phyloP scores from a whole-genome alignment of 2,888 invertebrate genomes.

The Beris chalybata region DNA sequence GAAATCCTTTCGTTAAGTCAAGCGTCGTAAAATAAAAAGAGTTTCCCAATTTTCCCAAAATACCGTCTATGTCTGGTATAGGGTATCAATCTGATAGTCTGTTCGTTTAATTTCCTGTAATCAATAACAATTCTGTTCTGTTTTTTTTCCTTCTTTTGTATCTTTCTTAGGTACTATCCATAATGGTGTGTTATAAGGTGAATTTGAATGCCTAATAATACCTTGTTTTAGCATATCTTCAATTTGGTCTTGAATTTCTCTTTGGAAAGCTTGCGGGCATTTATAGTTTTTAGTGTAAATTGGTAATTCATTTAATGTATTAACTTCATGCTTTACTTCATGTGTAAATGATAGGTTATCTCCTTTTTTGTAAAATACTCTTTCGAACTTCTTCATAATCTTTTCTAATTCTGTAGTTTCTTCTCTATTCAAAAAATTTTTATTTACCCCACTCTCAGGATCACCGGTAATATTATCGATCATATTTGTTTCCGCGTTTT shows the following conservation, averaged over 20 bases:
- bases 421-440: too few relatives aligned
- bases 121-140: neutral
- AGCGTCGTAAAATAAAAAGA: neutral
- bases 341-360: neutral
- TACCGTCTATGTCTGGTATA: neutral
- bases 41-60: neutral
- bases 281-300: neutral
- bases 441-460: too few relatives aligned
- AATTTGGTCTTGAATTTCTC: neutral
- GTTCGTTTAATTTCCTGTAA: neutral
- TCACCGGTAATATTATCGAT: too few relatives aligned
- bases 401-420: too few relatives aligned
- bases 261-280: neutral
- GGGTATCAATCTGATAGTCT: too few relatives aligned
- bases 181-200: neutral
- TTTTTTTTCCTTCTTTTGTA: too few relatives aligned
- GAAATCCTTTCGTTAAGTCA: neutral
- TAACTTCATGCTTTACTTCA: neutral
- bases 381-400: too few relatives aligned
- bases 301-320: neutral
- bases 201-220: neutral
- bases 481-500: too few relatives aligned
- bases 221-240: constrained; percentile 1
- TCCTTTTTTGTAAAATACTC: neutral
- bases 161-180: constrained; percentile 1